Percentiles rank a stretch among this genome's conserved stretches.
These are phyloP conservation scores for Procavia capensis DNA, from an alignment of 2,113 vertebrate species.

Conservation along the genomic window DNA sequence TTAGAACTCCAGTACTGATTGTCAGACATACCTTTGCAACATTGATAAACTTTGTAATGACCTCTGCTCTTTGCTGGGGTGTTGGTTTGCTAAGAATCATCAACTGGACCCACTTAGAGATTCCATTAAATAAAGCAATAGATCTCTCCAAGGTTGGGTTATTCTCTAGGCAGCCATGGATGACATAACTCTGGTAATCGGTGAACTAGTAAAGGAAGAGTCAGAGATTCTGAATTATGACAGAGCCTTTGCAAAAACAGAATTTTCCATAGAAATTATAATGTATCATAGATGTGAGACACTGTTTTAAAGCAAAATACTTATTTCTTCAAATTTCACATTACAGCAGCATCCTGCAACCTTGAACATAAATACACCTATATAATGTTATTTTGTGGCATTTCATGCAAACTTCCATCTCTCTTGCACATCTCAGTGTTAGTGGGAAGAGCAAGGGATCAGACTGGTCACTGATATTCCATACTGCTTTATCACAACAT, in stretches of 20 bases:
- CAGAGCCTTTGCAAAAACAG: conserved; percentile 37
- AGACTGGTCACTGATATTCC: too few relatives aligned
- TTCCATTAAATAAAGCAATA: conserved; percentile 97
- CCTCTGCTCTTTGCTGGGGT: conserved; percentile 95
- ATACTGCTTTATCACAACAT: not conserved
- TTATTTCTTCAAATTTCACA: not conserved
- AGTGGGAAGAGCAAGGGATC: not conserved
- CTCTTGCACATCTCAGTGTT: not conserved
- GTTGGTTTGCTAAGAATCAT: conserved; percentile 99
- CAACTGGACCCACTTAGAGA: conserved; percentile 99
- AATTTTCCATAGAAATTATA: not conserved
- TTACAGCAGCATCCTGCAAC: not conserved
- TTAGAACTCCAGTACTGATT: not conserved
- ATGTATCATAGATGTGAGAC: not conserved
- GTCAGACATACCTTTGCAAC: conserved; percentile 93
- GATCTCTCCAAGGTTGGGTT: conserved; percentile 98
- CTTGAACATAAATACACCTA: not conserved
- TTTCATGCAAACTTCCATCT: not conserved
- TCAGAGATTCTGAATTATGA: conserved; percentile 60
- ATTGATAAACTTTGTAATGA: conserved; percentile 98
- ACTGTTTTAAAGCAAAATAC: not conserved
- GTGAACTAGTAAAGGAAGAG: conserved; percentile 92
- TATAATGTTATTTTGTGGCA: not conserved
- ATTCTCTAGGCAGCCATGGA: conserved; percentile 95
- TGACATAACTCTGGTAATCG: conserved; percentile 98